Base-by-base conservation (phyloP, 2,113 vertebrate species). In the Perca fluviatilis region DNA sequence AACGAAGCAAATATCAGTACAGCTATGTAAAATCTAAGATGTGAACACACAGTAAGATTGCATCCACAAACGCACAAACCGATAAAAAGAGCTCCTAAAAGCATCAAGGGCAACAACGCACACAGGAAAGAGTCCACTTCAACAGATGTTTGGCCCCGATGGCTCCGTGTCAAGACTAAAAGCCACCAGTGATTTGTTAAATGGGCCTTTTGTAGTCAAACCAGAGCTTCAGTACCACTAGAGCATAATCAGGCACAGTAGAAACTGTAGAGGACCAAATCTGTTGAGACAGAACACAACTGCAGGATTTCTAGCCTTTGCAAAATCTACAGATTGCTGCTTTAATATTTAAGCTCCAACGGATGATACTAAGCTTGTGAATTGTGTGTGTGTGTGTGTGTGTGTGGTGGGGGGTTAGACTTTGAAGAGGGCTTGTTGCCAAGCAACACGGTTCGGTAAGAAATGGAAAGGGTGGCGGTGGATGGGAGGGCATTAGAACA, bases 401-500 rank as follows among this genome's bases (percentile, higher is more conserved):
- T 30, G 57, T 50, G 43, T 54, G 64, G 33, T 5, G 40, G 77
- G 72, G 69, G 88, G 60, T 33, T 61, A 63, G 79, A 89, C 72
- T 87, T 85, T 78, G 80, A 85, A 85, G 83, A 67, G 43, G 81
- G 86, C 80, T 89, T 91, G 93, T 91, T 94, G 89, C 93, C 87
- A 86, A 53, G 91, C 92, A 94, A 92, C 93, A 68, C 16, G 1
- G 50, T 66, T 84, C 72, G 21, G 58, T 53, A 58, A 80, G 79
- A 80, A 49, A 30, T 47, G 60, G 50, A 73, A 47, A 82, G 65
- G 62, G 46, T 21, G 68, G 75, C 7, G 16, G 53, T 15, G 46
- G 43, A 27, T 33, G 49, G 61, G 64, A 75, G 72, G 77, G 77
- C 62, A 83, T 77, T 62, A 74, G 36, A 63, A 72, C 54, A 84